Evolutionary conservation across 1,140 invertebrate species (phyloP), one percentile per base, ranked within the genome.

Genomic region (Micrasema minimum): DNA sequence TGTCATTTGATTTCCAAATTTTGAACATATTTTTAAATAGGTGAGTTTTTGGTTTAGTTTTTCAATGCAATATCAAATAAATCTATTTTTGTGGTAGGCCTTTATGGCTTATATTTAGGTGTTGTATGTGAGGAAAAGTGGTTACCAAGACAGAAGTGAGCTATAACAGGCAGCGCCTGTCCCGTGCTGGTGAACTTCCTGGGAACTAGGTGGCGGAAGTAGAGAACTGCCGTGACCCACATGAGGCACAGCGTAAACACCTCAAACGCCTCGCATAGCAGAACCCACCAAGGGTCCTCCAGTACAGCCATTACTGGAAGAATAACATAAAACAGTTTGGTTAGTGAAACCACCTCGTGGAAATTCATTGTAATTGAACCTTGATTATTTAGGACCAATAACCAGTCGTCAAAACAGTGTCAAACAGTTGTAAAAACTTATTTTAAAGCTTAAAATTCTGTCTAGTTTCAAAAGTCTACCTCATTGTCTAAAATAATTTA

Each of bases 151-250:
- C 92, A 92, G 79, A 93, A 94, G 80, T 94, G 93, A 37, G 93
- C 88, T 70, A 93, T 87, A 23, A 94, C 91, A 4, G 93, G 90
- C 64, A 94, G 77, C 14, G 93, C 92, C 82, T 96, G 93, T 31
- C 93, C 92, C 16, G 92, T 93, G 23, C 91, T 90, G 0, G 92
- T 92, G 71, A 93, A 88, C 77, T 92, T 91, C 46, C 90, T 83
- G 2, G 94, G 93, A 70, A 94, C 88, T 1, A 95, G 87, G 76
- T 93, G 91, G 48, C 92, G 87, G 78, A 93, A 88, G 77, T 95
- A 95, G 0, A 94, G 85, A 50, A 94, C 88, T 0, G 93, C 89
- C 14, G 93, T 92, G 18, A 94, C 90, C 90, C 92, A 95, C 85
- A 93, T 89, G 12, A 96, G 82, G 65, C 92, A 92, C 72, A 95